A percentile compares a stretch with the other conserved stretches of the same genome.
These are phyloP conservation scores for Lycodopsis pacificus DNA, from an alignment of 2,797 vertebrate species.

Conservation along the genomic window DNA sequence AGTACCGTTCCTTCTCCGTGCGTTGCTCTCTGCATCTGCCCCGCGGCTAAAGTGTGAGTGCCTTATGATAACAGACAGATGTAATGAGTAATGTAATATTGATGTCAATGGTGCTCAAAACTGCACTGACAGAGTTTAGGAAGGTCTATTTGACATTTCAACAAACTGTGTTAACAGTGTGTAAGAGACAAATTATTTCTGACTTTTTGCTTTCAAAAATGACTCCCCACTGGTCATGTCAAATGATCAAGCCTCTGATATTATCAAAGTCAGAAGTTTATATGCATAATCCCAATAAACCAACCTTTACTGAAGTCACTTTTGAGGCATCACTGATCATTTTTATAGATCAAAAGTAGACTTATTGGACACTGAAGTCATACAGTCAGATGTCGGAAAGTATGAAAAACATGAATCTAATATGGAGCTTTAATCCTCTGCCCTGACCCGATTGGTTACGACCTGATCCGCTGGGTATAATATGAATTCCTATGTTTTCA, in stretches of 20 bases:
- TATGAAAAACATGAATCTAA: not conserved
- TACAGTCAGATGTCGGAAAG: conserved; percentile 7
- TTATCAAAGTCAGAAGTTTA: not conserved
- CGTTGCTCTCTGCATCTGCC: conserved; percentile 3
- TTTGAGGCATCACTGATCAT: not conserved
- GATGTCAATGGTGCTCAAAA: conserved; percentile 6
- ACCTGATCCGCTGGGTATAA: too few relatives aligned
- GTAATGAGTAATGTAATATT: conserved; percentile 1
- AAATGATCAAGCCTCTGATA: not conserved
- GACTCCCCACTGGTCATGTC: conserved; percentile 24
- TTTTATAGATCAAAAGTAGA: not conserved
- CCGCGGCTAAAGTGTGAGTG: not conserved
- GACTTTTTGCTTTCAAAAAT: conserved; percentile 1
- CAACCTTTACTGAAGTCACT: not conserved
- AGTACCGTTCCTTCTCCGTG: not conserved
- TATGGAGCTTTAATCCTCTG: not conserved
- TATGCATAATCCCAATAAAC: not conserved
- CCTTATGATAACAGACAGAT: conserved; percentile 12
- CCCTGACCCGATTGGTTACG: not conserved
- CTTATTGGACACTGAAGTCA: not conserved
- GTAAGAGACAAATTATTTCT: conserved; percentile 21
- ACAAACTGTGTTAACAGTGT: conserved; percentile 16
- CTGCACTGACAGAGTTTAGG: not conserved
- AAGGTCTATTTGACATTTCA: conserved; percentile 23
- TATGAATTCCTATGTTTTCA: too few relatives aligned